phyloP scores from a whole-genome alignment of 2,888 invertebrate genomes.

The Cancer borealis region DNA sequence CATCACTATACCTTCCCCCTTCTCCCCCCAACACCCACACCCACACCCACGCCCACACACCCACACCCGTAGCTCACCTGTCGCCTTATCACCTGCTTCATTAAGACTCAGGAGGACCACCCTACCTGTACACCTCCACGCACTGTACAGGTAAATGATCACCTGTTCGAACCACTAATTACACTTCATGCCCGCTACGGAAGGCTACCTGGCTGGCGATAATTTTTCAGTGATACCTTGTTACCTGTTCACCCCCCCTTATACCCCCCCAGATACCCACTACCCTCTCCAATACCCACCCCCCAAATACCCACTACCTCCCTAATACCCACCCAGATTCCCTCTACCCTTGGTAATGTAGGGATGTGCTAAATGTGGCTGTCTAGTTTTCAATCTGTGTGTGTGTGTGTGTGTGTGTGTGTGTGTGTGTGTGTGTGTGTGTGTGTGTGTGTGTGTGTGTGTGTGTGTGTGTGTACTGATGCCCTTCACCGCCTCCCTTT shows the following conservation, averaged over 20 bases:
- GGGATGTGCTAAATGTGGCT: neutral
- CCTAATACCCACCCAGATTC: neutral
- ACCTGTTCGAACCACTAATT: conserved; percentile 61
- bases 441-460: neutral
- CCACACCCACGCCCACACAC: neutral
- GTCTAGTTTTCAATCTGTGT: neutral
- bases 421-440: neutral
- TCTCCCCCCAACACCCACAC: neutral
- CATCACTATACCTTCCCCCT: neutral
- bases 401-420: too few relatives aligned
- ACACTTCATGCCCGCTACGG: neutral
- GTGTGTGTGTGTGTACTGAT: conserved; percentile 28
- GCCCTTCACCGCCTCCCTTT: neutral
- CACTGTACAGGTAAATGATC: conserved; percentile 50
- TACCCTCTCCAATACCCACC: neutral
- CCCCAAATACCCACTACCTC: neutral
- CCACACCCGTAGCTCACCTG: conserved; percentile 15
- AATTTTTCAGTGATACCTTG: conserved; percentile 61
- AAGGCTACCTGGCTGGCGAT: neutral
- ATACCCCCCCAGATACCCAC: neutral
- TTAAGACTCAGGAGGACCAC: conserved; percentile 53
- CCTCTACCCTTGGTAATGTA: neutral
- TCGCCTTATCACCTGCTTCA: conserved; percentile 58
- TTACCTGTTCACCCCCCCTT: neutral
- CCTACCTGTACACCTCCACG: neutral